Evolutionary conservation across 92 coral and sea anemone genomes (phyloP), one percentile per base, ranked within the genome.

Genomic region (Porites rus): DNA sequence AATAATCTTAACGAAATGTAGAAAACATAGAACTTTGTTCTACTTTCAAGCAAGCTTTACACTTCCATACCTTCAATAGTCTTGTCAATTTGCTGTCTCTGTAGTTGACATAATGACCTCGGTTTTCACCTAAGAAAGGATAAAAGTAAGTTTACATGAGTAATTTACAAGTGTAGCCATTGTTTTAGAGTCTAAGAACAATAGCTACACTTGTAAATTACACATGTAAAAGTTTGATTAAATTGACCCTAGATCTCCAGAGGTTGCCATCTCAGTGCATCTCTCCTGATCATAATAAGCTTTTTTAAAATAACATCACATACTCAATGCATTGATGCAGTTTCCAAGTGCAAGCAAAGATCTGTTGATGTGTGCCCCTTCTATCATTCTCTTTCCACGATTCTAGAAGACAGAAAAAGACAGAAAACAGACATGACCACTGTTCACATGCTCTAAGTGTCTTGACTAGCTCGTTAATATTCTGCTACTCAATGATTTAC

Each of bases 301-400:
- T 46, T 3, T 14, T n/a, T 19, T 19, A 6, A 10, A 51, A 78
- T 17, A 14, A 70, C 4, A 10, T 17, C 71, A 92, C 98, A 90
- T 85, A 94, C 98, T 76, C 64, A 94, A 74, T 10, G 98, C 98
- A 90, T 94, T 94, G 78, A 94, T 94, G 83, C 98, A 94, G 90
- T 94, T 94, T 53, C 98, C 98, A 54, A 94, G 90, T 4, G 98
- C 98, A 65, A 94, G 92, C 69, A 94, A 74, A 17, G 98, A 94
- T 76, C 98, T 88, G 84, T 94, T 94, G 78, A 94, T 94, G 88
- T 94, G 98, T 1, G 98, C 98, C 5, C 98, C 98, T 81, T 94
- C 98, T 79, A 94, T 94, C 98, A 94, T 94, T 53, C 98, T 84
- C 83, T 94, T 94, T 10, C 98, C 98, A 16, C 98, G 98, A 77